Conservation (phyloP, 2,888 invertebrate genomes). For the Leptura quadrifasciata region DNA sequence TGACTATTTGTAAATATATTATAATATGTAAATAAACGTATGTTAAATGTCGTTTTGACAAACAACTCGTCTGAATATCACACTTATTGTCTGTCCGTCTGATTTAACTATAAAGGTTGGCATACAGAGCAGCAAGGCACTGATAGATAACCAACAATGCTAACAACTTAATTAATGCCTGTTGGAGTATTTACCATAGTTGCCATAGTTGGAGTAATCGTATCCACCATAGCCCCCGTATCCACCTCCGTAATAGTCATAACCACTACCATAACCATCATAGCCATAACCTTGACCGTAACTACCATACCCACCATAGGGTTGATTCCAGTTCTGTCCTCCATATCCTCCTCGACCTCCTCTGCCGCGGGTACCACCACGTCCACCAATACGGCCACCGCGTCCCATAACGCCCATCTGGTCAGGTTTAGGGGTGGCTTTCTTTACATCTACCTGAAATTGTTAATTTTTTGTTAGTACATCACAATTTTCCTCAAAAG, state of each 20-base stretch:
- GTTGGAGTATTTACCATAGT: conserved; percentile 84
- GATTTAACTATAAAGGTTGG: conserved; percentile 35
- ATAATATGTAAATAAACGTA: conserved; percentile 50
- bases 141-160: conserved; percentile 39
- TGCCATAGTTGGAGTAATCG: conserved; percentile 84
- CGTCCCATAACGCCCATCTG: conserved; percentile 79
- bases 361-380: conserved; percentile 82
- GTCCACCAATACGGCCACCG: conserved; percentile 81
- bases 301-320: conserved; percentile 75
- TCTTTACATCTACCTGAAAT: conserved; percentile 91
- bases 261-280: conserved; percentile 80
- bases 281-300: conserved; percentile 68
- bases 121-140: conserved; percentile 42
- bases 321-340: conserved; percentile 81
- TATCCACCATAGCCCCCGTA: conserved; percentile 82
- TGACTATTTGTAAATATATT: conserved; percentile 64
- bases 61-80: conserved; percentile 63
- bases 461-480: conserved; percentile 21
- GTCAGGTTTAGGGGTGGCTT: conserved; percentile 94
- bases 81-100: conserved; percentile 48
- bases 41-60: conserved; percentile 44
- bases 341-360: conserved; percentile 80
- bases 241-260: conserved; percentile 70
- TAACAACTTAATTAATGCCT: conserved; percentile 58
- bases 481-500: neutral